Base-by-base conservation (phyloP, 1,140 invertebrate species). In the Neodiprion lecontei region DNA sequence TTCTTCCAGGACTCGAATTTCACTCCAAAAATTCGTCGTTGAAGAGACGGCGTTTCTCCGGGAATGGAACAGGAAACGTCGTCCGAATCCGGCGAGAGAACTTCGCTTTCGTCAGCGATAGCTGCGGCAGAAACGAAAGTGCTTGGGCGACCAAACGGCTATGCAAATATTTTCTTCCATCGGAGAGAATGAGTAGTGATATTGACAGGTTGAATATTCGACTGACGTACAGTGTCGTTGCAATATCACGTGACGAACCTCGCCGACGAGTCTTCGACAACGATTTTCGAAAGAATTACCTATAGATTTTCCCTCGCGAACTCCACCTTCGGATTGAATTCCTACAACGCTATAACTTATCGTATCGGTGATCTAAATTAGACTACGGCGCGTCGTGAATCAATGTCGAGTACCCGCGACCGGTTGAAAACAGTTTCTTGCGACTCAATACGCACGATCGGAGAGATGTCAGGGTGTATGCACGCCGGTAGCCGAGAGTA, bases 41-140 rank as follows among this genome's bases (percentile, higher is more conserved):
- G 17, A 21, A 21, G 17, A 21, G 0, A 21, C 17, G 17, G 17
- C 17, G 17, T 21, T 21, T 21, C 17, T 21, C 23, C 73, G 68
- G 72, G 72, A 75, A 69, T 75, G 74, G 75, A 75, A 77, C 72
- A 65, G 75, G 77, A 80, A 79, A 77, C 69, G 77, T 75, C 79
- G 67, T 77, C 77, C 79, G 80, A 78, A 78, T 80, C 77, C 79
- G 79, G 79, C 75, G 21, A 40, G 69, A 61, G 53, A 61, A 61
- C 72, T 67, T 75, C 65, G 75, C 77, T 78, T 80, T 80, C 79
- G 78, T 76, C 79, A 71, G 74, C 49, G 73, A 76, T 73, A 69
- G 28, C 28, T 40, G 76, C 75, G 79, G 78, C 76, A 70, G 68
- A 76, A 69, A 76, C 71, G 73, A 80, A 80, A 80, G 76, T 72